Base-by-base conservation (phyloP, 2,113 vertebrate genomes). In the Rissa tridactyla region DNA sequence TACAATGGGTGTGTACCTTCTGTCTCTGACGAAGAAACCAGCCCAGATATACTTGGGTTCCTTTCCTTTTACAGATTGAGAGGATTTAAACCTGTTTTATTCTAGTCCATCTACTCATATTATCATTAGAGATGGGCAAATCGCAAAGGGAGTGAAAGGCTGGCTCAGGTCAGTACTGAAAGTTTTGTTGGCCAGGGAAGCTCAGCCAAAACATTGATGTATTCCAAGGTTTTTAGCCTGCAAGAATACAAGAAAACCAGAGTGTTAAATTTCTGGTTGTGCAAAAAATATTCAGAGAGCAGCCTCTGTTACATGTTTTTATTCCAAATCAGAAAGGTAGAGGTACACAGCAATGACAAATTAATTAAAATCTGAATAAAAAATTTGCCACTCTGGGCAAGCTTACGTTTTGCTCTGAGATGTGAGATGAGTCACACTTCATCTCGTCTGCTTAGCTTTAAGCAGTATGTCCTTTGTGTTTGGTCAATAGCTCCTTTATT, bases 51-150 rank as follows among this genome's bases (percentile, higher is more conserved):
- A 91, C 58, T 78, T 85, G 81, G 19, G 78, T 72, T 92, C 42
- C 29, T 91, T 92, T 76, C 32, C 58, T 94, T 66, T 79, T 88
- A 66, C n/a, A 66, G 66, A 32, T 82, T 86, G 27, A 82, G 85
- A 92, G 78, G 73, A 91, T 86, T 87, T 92, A 95, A 95, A 95
- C 62, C 70, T 94, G 44, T 54, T 87, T 91, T 82, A 38, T 66
- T 42, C 94, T 42, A 13, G 46, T 20, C 54, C 87, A 47, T 47
- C 83, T 82, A 11, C 34, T 91, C 91, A 72, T 20, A 44, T 79
- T 96, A 42, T 82, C 38, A 22, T 76, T 77, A 87, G 66, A 90
- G 40, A 73, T 54, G 70, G 58, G 40, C 5, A 85, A 86, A 91
- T 82, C 44, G 65, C 47, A 81, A 49, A 14, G 72, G 60, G 69